These are phyloP conservation scores for Mionectes macconnelli DNA, from an alignment of 2,113 vertebrate species.

Conservation along the genomic window DNA sequence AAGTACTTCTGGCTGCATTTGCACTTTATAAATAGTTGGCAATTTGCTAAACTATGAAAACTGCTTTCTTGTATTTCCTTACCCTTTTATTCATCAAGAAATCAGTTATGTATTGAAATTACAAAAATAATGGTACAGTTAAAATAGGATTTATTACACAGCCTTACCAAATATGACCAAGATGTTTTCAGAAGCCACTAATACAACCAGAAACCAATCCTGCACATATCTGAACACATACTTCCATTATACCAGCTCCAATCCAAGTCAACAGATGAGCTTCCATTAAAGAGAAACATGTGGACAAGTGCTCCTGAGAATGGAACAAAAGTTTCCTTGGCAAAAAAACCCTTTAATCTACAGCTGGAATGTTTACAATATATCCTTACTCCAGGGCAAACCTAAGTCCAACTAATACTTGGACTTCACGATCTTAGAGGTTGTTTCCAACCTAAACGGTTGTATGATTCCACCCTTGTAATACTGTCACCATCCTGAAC, in stretches of 20 bases:
- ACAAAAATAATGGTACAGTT: background rate
- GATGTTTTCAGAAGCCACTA: background rate
- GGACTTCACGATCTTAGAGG: background rate
- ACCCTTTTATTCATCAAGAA: background rate
- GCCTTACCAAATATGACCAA: background rate
- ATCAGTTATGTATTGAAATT: background rate
- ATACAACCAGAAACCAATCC: background rate
- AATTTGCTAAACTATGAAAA: background rate
- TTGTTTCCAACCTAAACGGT: background rate
- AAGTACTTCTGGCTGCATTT: background rate
- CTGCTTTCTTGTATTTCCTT: background rate
- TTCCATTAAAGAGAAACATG: background rate
- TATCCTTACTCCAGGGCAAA: background rate
- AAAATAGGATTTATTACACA: background rate
- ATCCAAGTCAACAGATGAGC: background rate
- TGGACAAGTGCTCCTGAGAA: background rate
- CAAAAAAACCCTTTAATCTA: background rate
- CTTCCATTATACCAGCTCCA: background rate
- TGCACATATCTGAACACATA: rapidly evolving
- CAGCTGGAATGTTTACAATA: background rate
- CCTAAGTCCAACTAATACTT: background rate
- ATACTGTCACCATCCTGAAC: background rate
- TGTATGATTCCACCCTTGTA: background rate
- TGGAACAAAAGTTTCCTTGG: background rate
- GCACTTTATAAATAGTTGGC: background rate